Evolutionary conservation across 2,797 vertebrate genomes (phyloP), one percentile per base, ranked within the genome.

Genomic region (Fistularia commersonii): DNA sequence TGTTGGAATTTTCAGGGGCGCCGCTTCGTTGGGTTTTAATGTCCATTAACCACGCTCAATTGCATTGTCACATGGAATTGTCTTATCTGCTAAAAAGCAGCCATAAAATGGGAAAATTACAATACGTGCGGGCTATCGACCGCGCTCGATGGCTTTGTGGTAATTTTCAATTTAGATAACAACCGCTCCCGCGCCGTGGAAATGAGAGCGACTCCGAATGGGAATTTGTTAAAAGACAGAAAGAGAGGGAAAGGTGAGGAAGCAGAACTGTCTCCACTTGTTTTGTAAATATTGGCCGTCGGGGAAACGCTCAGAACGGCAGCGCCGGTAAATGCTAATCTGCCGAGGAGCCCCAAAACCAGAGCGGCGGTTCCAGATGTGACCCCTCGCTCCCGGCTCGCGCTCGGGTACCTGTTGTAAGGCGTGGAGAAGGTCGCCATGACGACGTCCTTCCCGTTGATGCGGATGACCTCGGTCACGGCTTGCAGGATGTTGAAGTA

Each of bases 401-500:
- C 79, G 48, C 43, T 10, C 7, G 33, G 33, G 5, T 76, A 99
- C 97, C 97, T 99, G 90, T 99, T 99, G 82, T 96, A 98, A 1
- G 97, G 97, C 15, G 97, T 99, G 59, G 97, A 98, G 84, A 99
- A 99, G 37, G 95, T 98, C 45, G 96, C 97, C 90, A 99, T 92
- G 75, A 99, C 94, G 15, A 98, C 91, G 54, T 97, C 93, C 8
- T 84, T 93, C 54, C 97, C 96, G n/a, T 92, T 94, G 80, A 99
- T 90, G 75, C 75, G 95, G 65, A 98, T 94, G 84, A 99, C 95
- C 8, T 95, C 88, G 2, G 97, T 99, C 64, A 99, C 96, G 0
- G 97, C 93, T 84, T 99, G 97, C 58, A 99, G 90, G 79, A 98
- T 98, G 90, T 98, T 99, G 71, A 99, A 99, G 84, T 99, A 99